Base-by-base conservation (phyloP, 2,888 invertebrate genomes). In the Parnassius smintheus region DNA sequence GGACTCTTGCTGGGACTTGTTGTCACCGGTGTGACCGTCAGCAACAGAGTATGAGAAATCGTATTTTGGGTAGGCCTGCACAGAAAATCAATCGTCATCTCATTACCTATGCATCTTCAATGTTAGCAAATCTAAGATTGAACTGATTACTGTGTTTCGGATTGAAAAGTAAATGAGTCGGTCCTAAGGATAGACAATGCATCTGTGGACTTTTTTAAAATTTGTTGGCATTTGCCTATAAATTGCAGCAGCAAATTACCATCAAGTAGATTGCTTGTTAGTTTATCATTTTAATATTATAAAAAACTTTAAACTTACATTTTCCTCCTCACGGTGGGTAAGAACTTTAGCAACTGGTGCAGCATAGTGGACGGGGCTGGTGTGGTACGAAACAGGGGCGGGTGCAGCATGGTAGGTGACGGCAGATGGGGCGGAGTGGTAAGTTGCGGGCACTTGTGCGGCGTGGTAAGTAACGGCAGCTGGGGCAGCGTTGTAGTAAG, bases 21-120 rank as follows among this genome's bases (percentile, higher is more conserved):
- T 83, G 82, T 93, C 93, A 55, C 92, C 92, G 73, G 92, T 88
- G 79, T 91, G 88, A 45, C 85, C 85, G 74, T 93, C 92, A 70
- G 88, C 83, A 7, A 93, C 91, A 54, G 91, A 88, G 79, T 93
- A 92, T 65, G 80, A 83, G 83, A 85, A 92, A 72, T 88, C 85
- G 76, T 86, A 86, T 72, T 84, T 80, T 62, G 86, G 85, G 77
- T 82, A 71, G 4, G 79, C 74, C 82, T 83, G 70, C 12, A 66
- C 65, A 56, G 22, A 22, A 51, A 55, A 45, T 1, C 11, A 44
- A 45, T 75, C 7, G 4, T 35, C 35, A 35, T 35, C 4, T 35
- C 35, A 7, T 7, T 7, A 25, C 7, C 2, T 7, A 25, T 25
- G 0, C 25, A 25, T 25, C 25, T 3, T 25, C 4, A 25, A 25